These are phyloP conservation scores for Cyprinodon variegatus DNA, from an alignment of 2,113 vertebrate genomes.

Conservation along the genomic window DNA sequence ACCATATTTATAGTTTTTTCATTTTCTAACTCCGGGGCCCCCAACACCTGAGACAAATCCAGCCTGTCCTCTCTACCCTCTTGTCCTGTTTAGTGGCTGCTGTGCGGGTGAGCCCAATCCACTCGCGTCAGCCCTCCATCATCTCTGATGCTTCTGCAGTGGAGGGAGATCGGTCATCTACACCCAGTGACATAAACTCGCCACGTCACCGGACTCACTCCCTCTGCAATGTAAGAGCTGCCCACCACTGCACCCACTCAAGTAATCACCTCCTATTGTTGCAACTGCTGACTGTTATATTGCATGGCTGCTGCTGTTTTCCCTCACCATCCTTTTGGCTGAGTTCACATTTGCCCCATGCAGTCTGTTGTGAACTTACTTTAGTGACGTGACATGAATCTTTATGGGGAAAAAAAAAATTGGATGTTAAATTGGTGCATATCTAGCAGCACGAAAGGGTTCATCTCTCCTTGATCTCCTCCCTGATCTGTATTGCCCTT, in stretches of 20 bases:
- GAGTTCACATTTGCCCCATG: slow-evolving; percentile 34
- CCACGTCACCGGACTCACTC: slow-evolving; percentile 97
- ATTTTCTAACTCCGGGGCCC: slow-evolving; percentile 10
- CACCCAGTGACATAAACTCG: slow-evolving; percentile 97
- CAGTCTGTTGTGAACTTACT: slow-evolving; percentile 39
- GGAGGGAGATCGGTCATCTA: slow-evolving; percentile 95
- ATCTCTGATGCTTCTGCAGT: slow-evolving; percentile 92
- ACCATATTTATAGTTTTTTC: slow-evolving; percentile 6
- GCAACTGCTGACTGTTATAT: slow-evolving; percentile 17
- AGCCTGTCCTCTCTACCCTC: slow-evolving; percentile 47
- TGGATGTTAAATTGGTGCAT: slow-evolving; percentile 46
- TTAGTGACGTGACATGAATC: slow-evolving; percentile 35
- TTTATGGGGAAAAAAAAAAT: slow-evolving; percentile 11
- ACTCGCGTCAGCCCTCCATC: slow-evolving; percentile 94
- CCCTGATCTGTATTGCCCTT: slow-evolving; percentile 24
- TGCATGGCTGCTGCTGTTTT: slow-evolving; percentile 32
- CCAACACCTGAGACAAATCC: slow-evolving; percentile 37
- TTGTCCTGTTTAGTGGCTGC: slow-evolving; percentile 80
- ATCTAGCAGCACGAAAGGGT: slow-evolving; percentile 49
- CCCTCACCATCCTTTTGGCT: slow-evolving; percentile 44
- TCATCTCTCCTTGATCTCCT: slow-evolving; percentile 39
- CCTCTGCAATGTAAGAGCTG: slow-evolving; percentile 96
- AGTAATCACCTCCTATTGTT: slow-evolving; percentile 45
- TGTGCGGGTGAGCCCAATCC: slow-evolving; percentile 94
- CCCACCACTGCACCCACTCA: slow-evolving; percentile 41